These are phyloP conservation scores for Saturnia japonica DNA, from an alignment of 2,888 invertebrate species.

Conservation along the genomic window DNA sequence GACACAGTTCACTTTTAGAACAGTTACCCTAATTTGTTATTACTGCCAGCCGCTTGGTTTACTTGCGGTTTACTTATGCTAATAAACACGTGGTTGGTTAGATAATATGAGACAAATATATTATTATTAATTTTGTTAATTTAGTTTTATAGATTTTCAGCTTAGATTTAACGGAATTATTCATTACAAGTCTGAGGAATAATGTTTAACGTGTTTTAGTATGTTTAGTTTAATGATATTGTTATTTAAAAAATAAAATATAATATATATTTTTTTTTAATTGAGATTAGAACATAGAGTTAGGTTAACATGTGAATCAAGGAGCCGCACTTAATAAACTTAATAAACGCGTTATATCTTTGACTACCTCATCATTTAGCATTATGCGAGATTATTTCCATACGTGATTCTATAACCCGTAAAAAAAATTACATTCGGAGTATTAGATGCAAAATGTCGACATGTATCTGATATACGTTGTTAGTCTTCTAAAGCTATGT, in stretches of 20 bases:
- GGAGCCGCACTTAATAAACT: no score
- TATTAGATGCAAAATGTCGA: not conserved
- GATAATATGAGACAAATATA: slow-evolving; percentile 6
- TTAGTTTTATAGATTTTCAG: not conserved
- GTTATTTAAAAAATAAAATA: no score
- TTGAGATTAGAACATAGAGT: no score
- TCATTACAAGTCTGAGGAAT: not conserved
- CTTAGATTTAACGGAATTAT: not conserved
- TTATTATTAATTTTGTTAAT: not conserved
- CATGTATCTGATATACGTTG: not conserved
- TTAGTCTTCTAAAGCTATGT: not conserved
- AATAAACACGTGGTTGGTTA: slow-evolving; percentile 53
- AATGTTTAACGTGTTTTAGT: not conserved
- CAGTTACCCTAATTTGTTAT: slow-evolving; percentile 76
- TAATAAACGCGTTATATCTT: no score
- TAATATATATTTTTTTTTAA: no score
- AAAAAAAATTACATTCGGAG: not conserved
- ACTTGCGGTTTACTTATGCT: slow-evolving; percentile 67
- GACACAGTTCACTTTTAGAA: slow-evolving; percentile 50
- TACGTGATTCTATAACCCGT: no score
- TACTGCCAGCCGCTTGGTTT: slow-evolving; percentile 57
- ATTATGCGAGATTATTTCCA: no score
- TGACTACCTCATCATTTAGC: no score
- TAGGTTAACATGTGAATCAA: no score
- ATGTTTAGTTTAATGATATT: not conserved